Base-by-base conservation (phyloP, 2,113 vertebrate genomes). In the Dissostichus mawsoni region DNA sequence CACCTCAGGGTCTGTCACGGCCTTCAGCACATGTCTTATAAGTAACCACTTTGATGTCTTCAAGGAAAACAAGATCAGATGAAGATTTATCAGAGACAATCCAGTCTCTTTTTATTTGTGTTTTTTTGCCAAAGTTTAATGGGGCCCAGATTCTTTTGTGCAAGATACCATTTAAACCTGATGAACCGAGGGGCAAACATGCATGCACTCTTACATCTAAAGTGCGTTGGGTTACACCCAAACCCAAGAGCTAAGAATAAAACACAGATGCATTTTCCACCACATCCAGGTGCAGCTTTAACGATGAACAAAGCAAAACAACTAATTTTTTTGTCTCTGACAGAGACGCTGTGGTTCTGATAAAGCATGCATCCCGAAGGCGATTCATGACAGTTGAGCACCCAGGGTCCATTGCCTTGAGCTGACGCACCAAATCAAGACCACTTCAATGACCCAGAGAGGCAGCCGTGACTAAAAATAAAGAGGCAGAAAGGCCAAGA, bases 401-500 rank as follows among this genome's bases (percentile, higher is more conserved):
- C 56, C 52, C 20, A 52, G 68, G 63, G 47, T 75, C 70, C 48
- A 56, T 76, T 72, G 66, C 87, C 81, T 80, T 81, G 69, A 85
- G 78, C 78, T 79, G 86, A 77, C 87, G 85, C 68, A 86, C 84
- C 81, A 89, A 84, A 79, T 91, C 80, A 86, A 84, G 80, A 89
- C 78, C 83, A 88, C 87, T 91, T 92, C 89, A 94, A 90, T 89
- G 93, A 92, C 90, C 93, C 81, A 78, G 82, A 90, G 91, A 93
- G 87, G 81, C 78, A 88, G 89, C 74, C 89, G 68, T 90, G 89
- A 92, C 92, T 95, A 94, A 94, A 95, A 94, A 94, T 93, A 94
- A 92, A 84, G 73, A 85, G 76, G 82, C 81, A 84, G 81, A 86
- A 85, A 80, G 74, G 89, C 93, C 93, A 94, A 94, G 90, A 94